Conservation (phyloP, 2,113 vertebrate species). For the Sardina pilchardus region DNA sequence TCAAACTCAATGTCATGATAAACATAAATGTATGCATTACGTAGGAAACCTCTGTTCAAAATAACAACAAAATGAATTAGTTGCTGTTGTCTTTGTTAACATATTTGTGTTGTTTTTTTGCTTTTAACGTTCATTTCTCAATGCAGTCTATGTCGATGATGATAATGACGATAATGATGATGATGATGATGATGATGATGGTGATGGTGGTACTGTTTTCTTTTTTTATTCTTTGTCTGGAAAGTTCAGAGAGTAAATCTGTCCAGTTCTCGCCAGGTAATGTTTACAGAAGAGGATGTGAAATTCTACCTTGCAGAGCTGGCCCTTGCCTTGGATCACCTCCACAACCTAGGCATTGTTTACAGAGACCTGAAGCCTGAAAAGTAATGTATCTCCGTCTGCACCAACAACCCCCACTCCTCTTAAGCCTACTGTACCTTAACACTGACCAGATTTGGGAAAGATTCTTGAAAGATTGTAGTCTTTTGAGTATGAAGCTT, state of each 20-base stretch:
- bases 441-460: too few relatives aligned
- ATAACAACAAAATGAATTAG: conserved; percentile 42
- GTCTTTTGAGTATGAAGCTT: too few relatives aligned
- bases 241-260: conserved; percentile 90
- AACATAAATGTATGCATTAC: neutral
- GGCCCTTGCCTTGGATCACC: conserved; percentile 97
- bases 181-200: neutral
- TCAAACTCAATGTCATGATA: neutral
- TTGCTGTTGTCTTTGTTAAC: conserved; percentile 12
- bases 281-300: conserved; percentile 99
- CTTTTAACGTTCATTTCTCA: conserved; percentile 56
- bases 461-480: too few relatives aligned
- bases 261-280: conserved; percentile 98
- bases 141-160: neutral
- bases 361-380: conserved; percentile 99
- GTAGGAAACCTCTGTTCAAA: neutral
- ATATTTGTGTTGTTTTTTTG: conserved; percentile 49
- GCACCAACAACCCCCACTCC: neutral
- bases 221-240: conserved; percentile 49
- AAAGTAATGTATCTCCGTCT: conserved; percentile 82
- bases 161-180: neutral
- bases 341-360: conserved; percentile 97
- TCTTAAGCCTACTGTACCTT: too few relatives aligned
- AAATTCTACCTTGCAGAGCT: conserved; percentile 99
- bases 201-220: conserved; percentile 44